Evolutionary conservation across 2,113 vertebrate genomes (phyloP).

Genomic region (Cyprinus carpio): DNA sequence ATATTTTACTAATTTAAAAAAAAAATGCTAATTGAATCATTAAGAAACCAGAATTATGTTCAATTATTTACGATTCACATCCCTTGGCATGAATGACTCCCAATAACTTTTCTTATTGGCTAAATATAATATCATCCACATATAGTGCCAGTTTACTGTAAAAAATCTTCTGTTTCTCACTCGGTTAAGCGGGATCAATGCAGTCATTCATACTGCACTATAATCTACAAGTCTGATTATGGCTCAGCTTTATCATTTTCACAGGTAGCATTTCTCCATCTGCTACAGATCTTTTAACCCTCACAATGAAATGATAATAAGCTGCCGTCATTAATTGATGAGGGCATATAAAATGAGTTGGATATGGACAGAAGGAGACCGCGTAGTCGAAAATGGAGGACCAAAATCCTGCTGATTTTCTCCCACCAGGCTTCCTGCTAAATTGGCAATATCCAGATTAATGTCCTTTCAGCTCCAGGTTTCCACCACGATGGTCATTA

Average conservation of each 20-base stretch:
- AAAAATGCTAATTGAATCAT: background rate
- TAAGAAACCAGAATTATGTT: background rate
- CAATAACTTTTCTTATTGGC: background rate
- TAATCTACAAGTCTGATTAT: constrained; percentile 33
- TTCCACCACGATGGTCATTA: constrained; percentile 48
- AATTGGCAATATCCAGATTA: constrained; percentile 53
- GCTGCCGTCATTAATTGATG: constrained; percentile 50
- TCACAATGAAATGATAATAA: constrained; percentile 48
- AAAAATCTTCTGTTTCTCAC: background rate
- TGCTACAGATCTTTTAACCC: constrained; percentile 30
- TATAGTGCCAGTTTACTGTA: background rate
- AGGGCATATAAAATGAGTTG: constrained; percentile 39
- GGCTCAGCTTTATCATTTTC: constrained; percentile 29
- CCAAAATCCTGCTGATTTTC: constrained; percentile 47
- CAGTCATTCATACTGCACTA: background rate
- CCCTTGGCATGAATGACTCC: background rate
- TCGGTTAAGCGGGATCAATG: background rate
- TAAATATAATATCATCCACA: background rate
- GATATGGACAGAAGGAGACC: constrained; percentile 36
- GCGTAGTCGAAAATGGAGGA: constrained; percentile 40
- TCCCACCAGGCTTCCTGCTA: constrained; percentile 42
- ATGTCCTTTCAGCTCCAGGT: constrained; percentile 53
- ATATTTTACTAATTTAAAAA: background rate
- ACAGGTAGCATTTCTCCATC: constrained; percentile 9
- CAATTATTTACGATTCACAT: background rate